phyloP scores from a whole-genome alignment of 1,140 invertebrate genomes.

The Phortica variegata region DNA sequence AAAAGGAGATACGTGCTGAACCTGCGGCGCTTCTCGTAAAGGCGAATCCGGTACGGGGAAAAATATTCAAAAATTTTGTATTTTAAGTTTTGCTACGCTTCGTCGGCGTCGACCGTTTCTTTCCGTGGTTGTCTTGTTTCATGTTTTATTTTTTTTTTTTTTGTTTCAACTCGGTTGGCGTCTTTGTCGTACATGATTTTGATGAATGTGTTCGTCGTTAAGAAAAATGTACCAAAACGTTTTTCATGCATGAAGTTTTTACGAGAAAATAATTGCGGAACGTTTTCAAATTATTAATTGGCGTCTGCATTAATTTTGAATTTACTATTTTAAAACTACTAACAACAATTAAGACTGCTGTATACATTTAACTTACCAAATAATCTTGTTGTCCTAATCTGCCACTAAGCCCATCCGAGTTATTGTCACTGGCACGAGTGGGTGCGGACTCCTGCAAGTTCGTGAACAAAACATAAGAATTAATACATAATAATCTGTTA shows the following conservation, averaged over 20 bases:
- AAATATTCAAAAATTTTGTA: constrained; percentile 14
- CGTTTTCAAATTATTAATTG: constrained; percentile 46
- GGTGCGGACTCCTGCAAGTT: constrained; percentile 40
- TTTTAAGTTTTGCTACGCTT: constrained; percentile 6
- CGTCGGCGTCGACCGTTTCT: no score
- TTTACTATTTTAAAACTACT: no score
- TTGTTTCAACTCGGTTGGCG: no score
- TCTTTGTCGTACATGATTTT: constrained; percentile 18
- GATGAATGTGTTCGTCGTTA: constrained; percentile 50
- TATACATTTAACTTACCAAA: constrained; percentile 43
- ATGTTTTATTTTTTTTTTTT: constrained; percentile 10
- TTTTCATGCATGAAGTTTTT: constrained; percentile 52
- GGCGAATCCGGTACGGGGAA: neutral
- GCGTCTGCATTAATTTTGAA: constrained; percentile 20
- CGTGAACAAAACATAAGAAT: neutral
- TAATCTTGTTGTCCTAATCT: constrained; percentile 51
- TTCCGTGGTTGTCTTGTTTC: no score
- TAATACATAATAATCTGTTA: neutral
- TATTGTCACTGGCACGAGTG: constrained; percentile 43
- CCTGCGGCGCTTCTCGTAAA: no score
- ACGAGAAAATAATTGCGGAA: constrained; percentile 54
- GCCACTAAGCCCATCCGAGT: constrained; percentile 45
- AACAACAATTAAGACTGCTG: no score
- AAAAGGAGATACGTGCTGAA: no score
- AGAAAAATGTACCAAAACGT: constrained; percentile 50